These are phyloP conservation scores for Morpho deidamia DNA, from an alignment of 2,888 invertebrate species.

Conservation along the genomic window DNA sequence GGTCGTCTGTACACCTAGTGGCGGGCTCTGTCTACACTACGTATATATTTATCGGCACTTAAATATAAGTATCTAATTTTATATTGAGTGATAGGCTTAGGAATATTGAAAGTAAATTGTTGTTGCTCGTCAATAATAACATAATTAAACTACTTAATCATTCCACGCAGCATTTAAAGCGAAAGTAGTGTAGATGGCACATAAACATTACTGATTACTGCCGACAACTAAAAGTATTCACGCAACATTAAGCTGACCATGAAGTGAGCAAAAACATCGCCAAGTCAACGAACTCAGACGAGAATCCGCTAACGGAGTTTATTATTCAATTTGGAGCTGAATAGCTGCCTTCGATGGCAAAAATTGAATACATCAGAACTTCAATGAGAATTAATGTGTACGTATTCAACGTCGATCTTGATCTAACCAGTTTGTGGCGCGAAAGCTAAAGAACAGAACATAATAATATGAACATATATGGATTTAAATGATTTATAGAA, in stretches of 20 bases:
- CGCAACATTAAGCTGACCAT: slow-evolving; percentile 8
- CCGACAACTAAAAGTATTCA: not conserved
- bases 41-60: no score
- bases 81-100: no score
- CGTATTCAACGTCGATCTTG: no score
- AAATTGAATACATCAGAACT: not conserved
- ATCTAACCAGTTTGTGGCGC: no score
- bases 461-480: no score
- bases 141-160: not conserved
- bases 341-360: slow-evolving; percentile 3
- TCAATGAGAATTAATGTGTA: no score
- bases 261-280: slow-evolving; percentile 5
- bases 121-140: not conserved
- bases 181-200: slow-evolving; percentile 2
- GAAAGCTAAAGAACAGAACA: no score
- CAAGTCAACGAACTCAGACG: slow-evolving; percentile 13
- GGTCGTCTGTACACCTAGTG: no score
- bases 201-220: slow-evolving; percentile 3
- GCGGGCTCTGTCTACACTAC: no score
- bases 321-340: slow-evolving; percentile 7
- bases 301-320: slow-evolving; percentile 8
- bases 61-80: no score
- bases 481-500: no score
- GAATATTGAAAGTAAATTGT: no score
- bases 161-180: not conserved